Percentiles rank a stretch among this genome's conserved stretches.
Evolutionary conservation across 2,113 vertebrate species (phyloP).

Genomic region (Sturnira hondurensis): DNA sequence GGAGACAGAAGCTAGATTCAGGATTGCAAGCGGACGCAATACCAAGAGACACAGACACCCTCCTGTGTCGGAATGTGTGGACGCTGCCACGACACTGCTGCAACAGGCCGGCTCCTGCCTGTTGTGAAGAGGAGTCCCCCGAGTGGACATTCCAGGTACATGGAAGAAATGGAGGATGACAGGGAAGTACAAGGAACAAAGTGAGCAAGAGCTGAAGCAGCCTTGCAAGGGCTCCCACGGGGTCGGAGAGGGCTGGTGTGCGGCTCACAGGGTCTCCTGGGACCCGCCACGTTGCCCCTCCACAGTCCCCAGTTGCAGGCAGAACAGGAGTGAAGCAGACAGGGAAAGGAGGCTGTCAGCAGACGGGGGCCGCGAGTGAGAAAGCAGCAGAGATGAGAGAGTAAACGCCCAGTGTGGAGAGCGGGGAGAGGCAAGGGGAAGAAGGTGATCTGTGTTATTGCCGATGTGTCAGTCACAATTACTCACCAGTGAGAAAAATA

Average conservation of each 20-base stretch:
- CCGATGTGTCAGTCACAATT: constrained; percentile 69
- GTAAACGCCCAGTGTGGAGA: background rate
- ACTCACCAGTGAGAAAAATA: constrained; percentile 54
- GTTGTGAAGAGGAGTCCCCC: background rate
- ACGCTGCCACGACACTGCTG: too few species aligned
- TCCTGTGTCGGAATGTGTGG: background rate
- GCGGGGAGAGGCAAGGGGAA: background rate
- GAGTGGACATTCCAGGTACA: background rate
- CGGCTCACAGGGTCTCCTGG: background rate
- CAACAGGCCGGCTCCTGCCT: background rate
- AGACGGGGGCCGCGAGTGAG: background rate
- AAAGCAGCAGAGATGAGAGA: background rate
- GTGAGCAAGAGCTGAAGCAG: background rate
- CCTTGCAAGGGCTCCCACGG: background rate
- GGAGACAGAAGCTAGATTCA: background rate
- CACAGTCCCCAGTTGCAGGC: background rate
- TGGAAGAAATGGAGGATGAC: background rate
- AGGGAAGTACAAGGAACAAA: background rate
- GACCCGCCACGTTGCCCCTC: background rate
- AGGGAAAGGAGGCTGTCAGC: background rate
- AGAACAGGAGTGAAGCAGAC: background rate
- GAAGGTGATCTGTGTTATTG: constrained; percentile 23
- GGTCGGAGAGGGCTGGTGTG: too few species aligned
- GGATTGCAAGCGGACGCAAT: background rate
- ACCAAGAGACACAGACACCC: background rate